Base-by-base conservation (phyloP, 1,140 invertebrate genomes). In the Fopius arisanus region DNA sequence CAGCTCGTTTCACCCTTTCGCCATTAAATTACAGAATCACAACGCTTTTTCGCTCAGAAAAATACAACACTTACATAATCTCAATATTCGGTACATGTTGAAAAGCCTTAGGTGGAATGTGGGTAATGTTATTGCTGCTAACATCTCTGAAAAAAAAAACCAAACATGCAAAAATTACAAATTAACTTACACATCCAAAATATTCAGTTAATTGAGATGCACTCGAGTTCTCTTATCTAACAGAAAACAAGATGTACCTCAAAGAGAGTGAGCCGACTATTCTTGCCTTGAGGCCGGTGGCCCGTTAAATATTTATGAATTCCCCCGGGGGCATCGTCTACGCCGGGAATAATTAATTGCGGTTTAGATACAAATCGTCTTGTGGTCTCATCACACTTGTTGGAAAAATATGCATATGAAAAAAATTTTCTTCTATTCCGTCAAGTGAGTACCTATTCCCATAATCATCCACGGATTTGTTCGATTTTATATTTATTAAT, bases 61-160 rank as follows among this genome's bases (percentile, higher is more conserved):
- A 43, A n/a, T 74, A 51, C 43, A 26, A 70, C n/a, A 78, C 92
- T 93, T 89, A 93, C 92, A 93, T 87, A 73, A 92, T 89, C 77
- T 92, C 83, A 72, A 93, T 88, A 80, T 90, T 92, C 72, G 87
- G 80, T 86, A 92, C 88, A 72, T 81, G 80, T 28, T 90, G 90
- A 83, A 93, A 93, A 75, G 91, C 90, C 80, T 89, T 86, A 68
- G 88, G 84, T 77, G 90, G 89, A 85, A 93, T 90, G 84, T 88
- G 85, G 76, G 89, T 90, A 78, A 93, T 87, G 72, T 90, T 86
- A 87, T 94, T 94, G 84, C 89, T 91, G 74, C 90, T 92, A 76
- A 94, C 84, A 86, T 93, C 92, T 83, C 93, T 94, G 88, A 33
- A 91, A 91, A 81, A 82, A 75, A 83, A 81, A 77, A 19, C 28